Conservation (phyloP, 2,113 vertebrate species). For the Callorhinus ursinus region DNA sequence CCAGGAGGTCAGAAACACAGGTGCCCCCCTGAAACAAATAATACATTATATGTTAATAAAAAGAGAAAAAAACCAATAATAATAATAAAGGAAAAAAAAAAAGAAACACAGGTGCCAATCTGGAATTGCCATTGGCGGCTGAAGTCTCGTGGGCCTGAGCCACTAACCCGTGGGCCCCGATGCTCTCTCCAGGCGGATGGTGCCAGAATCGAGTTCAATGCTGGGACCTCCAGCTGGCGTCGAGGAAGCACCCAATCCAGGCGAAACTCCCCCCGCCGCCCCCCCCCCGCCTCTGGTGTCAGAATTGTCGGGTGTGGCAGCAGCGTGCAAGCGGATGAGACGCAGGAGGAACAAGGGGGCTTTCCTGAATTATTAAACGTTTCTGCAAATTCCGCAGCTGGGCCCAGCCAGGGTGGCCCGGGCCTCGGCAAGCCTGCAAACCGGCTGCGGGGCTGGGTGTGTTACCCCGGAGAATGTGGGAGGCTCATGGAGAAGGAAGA, state of each 20-base stretch:
- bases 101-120: neutral
- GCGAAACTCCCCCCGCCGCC: too few species aligned
- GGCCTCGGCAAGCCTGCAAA: neutral
- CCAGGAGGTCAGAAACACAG: neutral
- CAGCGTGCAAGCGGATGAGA: neutral
- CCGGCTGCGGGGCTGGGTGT: neutral
- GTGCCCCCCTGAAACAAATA: too few species aligned
- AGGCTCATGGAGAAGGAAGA: neutral
- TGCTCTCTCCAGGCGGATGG: neutral
- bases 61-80: too few species aligned
- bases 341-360: too few species aligned
- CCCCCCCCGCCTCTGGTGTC: neutral
- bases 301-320: fast-evolving
- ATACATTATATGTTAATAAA: too few species aligned
- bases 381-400: neutral
- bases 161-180: fast-evolving
- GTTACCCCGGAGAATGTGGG: neutral
- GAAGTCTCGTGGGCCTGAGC: neutral
- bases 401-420: neutral
- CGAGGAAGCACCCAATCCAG: neutral
- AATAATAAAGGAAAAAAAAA: too few species aligned
- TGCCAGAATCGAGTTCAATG: neutral
- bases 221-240: neutral
- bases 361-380: neutral
- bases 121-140: neutral